Evolutionary conservation across 2,113 vertebrate species (phyloP).

Genomic region (Hemicordylus capensis): DNA sequence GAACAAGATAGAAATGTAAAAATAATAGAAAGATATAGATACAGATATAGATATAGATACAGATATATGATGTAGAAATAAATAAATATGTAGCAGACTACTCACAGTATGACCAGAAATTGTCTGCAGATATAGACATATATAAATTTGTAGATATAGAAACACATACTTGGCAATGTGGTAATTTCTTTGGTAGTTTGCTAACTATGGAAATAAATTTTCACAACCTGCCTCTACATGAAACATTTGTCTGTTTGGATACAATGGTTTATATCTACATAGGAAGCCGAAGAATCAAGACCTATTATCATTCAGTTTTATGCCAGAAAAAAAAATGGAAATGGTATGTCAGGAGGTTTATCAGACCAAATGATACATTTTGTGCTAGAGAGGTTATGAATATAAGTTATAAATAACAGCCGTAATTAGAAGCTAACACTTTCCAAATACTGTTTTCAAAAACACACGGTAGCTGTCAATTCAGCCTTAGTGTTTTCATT

Average conservation of each 20-base stretch:
- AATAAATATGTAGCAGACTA: too few relatives aligned
- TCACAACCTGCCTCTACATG: not conserved
- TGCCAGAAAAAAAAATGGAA: not conserved
- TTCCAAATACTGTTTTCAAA: not conserved
- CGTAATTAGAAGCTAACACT: not conserved
- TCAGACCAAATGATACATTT: not conserved
- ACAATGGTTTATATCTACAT: rapidly evolving
- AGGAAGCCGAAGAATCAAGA: rapidly evolving
- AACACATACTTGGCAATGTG: not conserved
- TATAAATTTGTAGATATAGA: too few relatives aligned
- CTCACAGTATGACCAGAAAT: too few relatives aligned
- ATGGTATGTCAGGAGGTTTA: not conserved
- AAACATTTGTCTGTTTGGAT: not conserved
- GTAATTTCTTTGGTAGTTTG: too few relatives aligned
- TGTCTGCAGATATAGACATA: too few relatives aligned
- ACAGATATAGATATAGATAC: too few relatives aligned
- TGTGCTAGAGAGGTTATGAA: conserved; percentile 12
- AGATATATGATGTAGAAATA: too few relatives aligned
- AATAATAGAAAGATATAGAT: too few relatives aligned
- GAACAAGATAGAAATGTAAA: too few relatives aligned
- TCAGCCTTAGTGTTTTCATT: not conserved
- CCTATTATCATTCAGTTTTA: not conserved
- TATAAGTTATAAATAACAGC: not conserved
- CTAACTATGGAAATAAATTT: not conserved
- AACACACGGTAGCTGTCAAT: not conserved